Conservation (phyloP, 2,113 vertebrate species). For the Hipposideros armiger region DNA sequence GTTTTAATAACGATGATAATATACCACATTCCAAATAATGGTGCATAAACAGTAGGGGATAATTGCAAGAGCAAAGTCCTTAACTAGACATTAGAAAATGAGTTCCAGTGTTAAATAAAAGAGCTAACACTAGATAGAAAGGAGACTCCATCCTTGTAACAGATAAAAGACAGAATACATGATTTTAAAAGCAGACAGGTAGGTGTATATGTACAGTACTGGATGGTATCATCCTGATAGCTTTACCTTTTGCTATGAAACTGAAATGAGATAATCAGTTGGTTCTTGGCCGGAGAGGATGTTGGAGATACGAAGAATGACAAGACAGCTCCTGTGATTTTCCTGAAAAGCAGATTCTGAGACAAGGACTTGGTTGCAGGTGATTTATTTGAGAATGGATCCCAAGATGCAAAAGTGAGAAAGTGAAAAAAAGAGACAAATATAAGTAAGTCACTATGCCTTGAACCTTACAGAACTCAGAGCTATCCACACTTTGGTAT, state of each 20-base stretch:
- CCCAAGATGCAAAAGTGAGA: neutral
- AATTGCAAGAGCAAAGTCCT: neutral
- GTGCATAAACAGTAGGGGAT: neutral
- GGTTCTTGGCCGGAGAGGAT: neutral
- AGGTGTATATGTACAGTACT: neutral
- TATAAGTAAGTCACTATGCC: neutral
- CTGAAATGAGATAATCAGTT: neutral
- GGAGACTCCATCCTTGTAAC: neutral
- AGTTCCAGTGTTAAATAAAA: neutral
- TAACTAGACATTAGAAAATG: neutral
- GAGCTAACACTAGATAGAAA: neutral
- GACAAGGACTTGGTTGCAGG: neutral
- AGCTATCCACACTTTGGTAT: neutral
- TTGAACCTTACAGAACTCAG: neutral
- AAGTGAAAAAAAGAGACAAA: neutral
- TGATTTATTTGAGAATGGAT: neutral
- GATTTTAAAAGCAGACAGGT: neutral
- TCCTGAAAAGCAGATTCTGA: slow-evolving; percentile 37
- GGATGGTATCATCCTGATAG: neutral
- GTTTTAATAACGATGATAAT: neutral
- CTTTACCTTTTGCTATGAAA: neutral
- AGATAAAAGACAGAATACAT: neutral
- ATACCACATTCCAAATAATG: slow-evolving; percentile 37
- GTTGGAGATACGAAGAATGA: neutral
- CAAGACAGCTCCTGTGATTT: neutral